Evolutionary conservation across 2,888 invertebrate species (phyloP), one percentile per base, ranked within the genome.

Genomic region (Petrolisthes manimaculis): DNA sequence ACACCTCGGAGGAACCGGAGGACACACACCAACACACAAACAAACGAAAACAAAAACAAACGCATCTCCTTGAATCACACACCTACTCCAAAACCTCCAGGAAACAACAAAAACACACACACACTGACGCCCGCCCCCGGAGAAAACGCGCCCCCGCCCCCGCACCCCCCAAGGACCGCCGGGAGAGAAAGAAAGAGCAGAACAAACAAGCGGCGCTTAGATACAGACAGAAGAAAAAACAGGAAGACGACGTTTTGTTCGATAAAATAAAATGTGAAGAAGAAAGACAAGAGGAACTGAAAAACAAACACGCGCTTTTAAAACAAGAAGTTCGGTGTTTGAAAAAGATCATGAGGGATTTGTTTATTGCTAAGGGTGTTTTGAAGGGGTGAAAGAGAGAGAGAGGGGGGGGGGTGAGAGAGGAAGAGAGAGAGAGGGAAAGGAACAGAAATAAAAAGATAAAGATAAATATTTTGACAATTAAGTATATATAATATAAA

Each of bases 131-230:
- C 56, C 9, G n/a, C n/a, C 37, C 61, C 81, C 37, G 21, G 24
- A 54, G 18, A 14, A 0, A 14, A 12, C 5, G 21, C 51, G 71
- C 53, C 53, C 54, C 53, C 21, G 53, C 69, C 14, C 69, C 14
- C n/a, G n/a, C n/a, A n/a, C n/a, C n/a, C 69, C 88, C 77, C 18
- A 81, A 84, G 71, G 24, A 84, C n/a, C 84, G 84, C 24, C 69
- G 74, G 55, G 88, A 84, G 78, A 85, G 89, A 8, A 90, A 90
- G 86, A 90, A 90, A 71, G 90, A 90, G 54, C 90, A 90, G 54
- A 90, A 90, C 86, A 90, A 90, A 61, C 89, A 89, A 53, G 90
- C 90, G 5, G 90, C 90, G 12, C 74, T 89, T 5, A 86, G 89
- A 8, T 89, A 90, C 78, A 71, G 90, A 24, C 89, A 87, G 53